Conservation (phyloP, 2,888 invertebrate genomes). For the Mythimna lalbum region DNA sequence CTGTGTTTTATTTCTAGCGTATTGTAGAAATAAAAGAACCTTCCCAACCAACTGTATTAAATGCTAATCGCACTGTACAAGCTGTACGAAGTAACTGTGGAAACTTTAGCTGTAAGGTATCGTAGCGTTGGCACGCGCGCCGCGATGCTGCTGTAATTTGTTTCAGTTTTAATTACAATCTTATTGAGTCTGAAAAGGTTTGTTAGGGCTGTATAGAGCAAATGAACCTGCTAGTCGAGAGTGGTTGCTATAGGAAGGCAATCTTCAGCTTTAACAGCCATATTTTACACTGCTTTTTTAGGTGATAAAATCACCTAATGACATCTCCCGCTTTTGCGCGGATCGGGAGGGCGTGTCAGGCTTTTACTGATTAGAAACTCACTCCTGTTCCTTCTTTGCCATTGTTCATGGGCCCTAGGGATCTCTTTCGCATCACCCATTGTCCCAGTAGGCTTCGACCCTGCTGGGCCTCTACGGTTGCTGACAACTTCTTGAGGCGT, state of each 20-base stretch:
- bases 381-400: too few relatives aligned
- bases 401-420: too few relatives aligned
- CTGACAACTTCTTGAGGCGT: too few relatives aligned
- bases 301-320: too few relatives aligned
- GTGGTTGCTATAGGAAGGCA: background rate
- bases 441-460: too few relatives aligned
- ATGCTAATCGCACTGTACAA: constrained; percentile 7
- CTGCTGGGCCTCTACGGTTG: too few relatives aligned
- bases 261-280: background rate
- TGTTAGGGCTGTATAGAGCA: background rate
- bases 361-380: too few relatives aligned
- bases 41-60: background rate
- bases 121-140: constrained; percentile 1
- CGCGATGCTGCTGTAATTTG: constrained; percentile 4
- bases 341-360: too few relatives aligned
- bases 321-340: too few relatives aligned
- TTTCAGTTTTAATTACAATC: constrained; percentile 21
- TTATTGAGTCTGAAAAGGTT: constrained; percentile 7
- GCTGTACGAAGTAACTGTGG: constrained; percentile 5
- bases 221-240: background rate
- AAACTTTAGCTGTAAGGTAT: constrained; percentile 22
- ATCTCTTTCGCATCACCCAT: too few relatives aligned
- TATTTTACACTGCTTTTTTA: background rate
- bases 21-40: constrained; percentile 1
- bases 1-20: background rate